Conservation (phyloP, 2,797 vertebrate genomes). For the Sciurus vulgaris region DNA sequence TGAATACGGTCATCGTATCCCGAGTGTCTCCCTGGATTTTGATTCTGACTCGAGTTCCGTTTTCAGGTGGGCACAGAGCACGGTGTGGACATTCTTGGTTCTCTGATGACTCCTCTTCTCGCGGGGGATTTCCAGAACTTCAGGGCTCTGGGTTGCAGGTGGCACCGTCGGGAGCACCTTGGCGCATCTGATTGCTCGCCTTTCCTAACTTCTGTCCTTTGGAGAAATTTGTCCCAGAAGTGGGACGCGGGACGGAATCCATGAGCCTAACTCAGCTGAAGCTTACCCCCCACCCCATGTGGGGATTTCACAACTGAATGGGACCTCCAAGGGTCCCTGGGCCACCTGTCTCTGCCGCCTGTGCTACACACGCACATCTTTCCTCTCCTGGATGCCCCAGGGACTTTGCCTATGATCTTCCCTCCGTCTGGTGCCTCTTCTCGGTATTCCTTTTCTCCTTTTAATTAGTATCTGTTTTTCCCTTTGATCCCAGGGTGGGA, state of each 20-base stretch:
- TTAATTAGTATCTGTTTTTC: not conserved
- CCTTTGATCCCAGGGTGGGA: not conserved
- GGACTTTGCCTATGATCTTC: not conserved
- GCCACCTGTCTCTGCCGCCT: accelerated
- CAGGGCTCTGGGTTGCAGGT: not conserved
- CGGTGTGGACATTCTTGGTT: not conserved
- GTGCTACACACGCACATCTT: not conserved
- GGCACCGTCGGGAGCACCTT: not conserved
- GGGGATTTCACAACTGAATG: not conserved
- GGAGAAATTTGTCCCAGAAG: not conserved
- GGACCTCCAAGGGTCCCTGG: not conserved
- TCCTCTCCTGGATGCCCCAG: not conserved
- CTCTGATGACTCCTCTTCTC: not conserved
- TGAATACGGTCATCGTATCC: not conserved
- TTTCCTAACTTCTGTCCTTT: not conserved
- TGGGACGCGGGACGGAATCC: not conserved
- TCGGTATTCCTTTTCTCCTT: not conserved
- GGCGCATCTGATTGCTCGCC: not conserved
- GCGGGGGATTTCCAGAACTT: not conserved
- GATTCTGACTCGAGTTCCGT: not conserved
- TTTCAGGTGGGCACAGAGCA: not conserved
- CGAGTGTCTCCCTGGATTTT: not conserved
- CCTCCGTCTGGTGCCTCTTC: not conserved
- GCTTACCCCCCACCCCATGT: not conserved
- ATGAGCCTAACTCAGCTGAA: not conserved